Evolutionary conservation across 2,113 vertebrate genomes (phyloP), one percentile per base, ranked within the genome.

Genomic region (Gymnocephalus cernua): DNA sequence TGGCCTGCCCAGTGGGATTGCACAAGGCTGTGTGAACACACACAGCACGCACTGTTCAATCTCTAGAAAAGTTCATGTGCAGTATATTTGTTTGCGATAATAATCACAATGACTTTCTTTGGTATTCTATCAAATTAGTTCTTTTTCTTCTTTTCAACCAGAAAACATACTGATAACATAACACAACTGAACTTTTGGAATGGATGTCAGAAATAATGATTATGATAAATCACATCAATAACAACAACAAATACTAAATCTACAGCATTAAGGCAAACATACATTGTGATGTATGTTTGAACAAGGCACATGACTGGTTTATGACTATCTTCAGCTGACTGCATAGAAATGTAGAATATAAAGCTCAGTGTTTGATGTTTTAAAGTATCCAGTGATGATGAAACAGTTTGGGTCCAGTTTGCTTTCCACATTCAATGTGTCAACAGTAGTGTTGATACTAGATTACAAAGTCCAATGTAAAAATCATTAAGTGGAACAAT

Each of bases 1-100:
- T 47, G 64, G 32, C 74, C 48, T 53, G 44, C 61, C 41, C 74
- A 59, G 58, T 38, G 48, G 70, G 75, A 77, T 73, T 77, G 48
- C 77, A 56, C 65, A 59, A 23, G n/a, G n/a, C n/a, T n/a, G n/a
- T n/a, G n/a, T 3, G 4, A 50, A 73, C 14, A 73, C 47, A 72
- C 45, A 59, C 59, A 41, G 2, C 44, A 48, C 12, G 4, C 18
- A 7, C 29, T 61, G 50, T 41, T 45, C 19, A 63, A 41, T 18
- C 15, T 7, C 5, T 27, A 27, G 10, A 32, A 19, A 47, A 41
- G 27, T 32, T 29, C 18, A 19, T 3, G 0, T 13, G 27, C 1
- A 11, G 3, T 23, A 10, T 27, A 10, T 35, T 64, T 29, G 2
- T 11, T 3, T 47, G 32, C 77, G 59, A 59, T 11, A 25, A 14